Evolutionary conservation across 2,888 invertebrate genomes (phyloP).

Genomic region (Apotomis turbidana): DNA sequence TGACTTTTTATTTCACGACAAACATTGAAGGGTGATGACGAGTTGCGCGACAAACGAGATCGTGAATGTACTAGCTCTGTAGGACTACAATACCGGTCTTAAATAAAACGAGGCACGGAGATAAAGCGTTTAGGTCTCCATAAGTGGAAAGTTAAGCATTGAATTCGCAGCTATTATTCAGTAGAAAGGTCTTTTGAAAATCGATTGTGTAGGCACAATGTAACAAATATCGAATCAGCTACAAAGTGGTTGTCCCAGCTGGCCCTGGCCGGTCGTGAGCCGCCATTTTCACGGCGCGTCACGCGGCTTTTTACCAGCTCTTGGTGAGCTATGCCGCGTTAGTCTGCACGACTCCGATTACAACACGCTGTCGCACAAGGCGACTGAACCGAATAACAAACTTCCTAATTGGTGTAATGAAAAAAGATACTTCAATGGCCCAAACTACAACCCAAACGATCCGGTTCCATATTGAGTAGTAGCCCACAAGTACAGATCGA

Average conservation of each 20-base stretch:
- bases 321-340: constrained; percentile 76
- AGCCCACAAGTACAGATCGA: no score
- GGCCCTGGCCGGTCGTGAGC: constrained; percentile 69
- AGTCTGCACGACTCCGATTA: constrained; percentile 63
- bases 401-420: constrained; percentile 22
- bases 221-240: constrained; percentile 63
- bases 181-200: constrained; percentile 15
- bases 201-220: constrained; percentile 48
- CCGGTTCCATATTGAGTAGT: no score
- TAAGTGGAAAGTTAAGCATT: constrained; percentile 16
- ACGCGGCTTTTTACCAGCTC: constrained; percentile 74
- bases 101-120: neutral
- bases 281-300: constrained; percentile 63
- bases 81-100: neutral
- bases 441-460: no score
- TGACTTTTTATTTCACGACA: no score
- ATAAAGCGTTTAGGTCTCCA: neutral
- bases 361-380: constrained; percentile 51
- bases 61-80: no score
- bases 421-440: neutral
- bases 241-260: constrained; percentile 58
- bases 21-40: no score
- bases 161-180: constrained; percentile 7
- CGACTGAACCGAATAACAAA: constrained; percentile 37
- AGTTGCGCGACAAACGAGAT: no score